Conservation (phyloP, 2,888 invertebrate genomes). For the Bunonema sp. region DNA sequence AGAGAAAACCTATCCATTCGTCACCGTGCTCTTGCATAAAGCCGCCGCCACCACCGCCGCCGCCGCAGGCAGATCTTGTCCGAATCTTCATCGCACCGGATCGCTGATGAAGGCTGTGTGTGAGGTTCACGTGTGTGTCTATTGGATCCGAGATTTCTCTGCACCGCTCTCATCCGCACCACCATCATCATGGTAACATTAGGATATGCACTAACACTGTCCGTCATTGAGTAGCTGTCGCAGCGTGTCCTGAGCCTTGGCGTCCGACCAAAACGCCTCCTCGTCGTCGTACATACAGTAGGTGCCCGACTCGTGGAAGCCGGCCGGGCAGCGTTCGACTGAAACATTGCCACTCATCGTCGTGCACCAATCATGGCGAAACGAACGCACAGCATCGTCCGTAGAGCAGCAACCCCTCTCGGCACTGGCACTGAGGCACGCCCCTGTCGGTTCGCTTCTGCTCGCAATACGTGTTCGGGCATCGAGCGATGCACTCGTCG, state of each 20-base stretch:
- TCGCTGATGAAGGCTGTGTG: too few relatives aligned
- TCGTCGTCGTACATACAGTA: constrained; percentile 36
- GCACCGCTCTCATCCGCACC: too few relatives aligned
- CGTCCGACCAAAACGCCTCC: constrained; percentile 31
- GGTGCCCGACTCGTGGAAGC: constrained; percentile 32
- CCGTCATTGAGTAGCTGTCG: constrained; percentile 29
- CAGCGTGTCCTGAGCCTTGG: constrained; percentile 28
- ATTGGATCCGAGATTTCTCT: too few relatives aligned
- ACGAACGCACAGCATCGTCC: constrained; percentile 33
- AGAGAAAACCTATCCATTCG: too few relatives aligned
- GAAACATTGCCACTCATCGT: constrained; percentile 6
- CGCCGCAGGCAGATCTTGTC: too few relatives aligned
- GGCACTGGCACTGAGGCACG: constrained; percentile 36
- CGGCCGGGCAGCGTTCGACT: constrained; percentile 32
- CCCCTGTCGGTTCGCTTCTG: constrained; percentile 9
- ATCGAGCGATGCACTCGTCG: constrained; percentile 28
- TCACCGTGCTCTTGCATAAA: too few relatives aligned
- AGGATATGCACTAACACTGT: constrained; percentile 12
- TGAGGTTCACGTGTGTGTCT: too few relatives aligned
- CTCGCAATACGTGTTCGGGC: constrained; percentile 35
- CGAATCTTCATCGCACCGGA: too few relatives aligned
- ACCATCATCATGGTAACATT: too few relatives aligned
- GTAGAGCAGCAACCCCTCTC: constrained; percentile 29
- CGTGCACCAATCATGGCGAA: neutral
- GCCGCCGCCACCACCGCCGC: too few relatives aligned